A percentile compares a stretch with the other conserved stretches of the same genome.
phyloP scores from a whole-genome alignment of 2,797 vertebrate genomes.

The Myotis pilosus region DNA sequence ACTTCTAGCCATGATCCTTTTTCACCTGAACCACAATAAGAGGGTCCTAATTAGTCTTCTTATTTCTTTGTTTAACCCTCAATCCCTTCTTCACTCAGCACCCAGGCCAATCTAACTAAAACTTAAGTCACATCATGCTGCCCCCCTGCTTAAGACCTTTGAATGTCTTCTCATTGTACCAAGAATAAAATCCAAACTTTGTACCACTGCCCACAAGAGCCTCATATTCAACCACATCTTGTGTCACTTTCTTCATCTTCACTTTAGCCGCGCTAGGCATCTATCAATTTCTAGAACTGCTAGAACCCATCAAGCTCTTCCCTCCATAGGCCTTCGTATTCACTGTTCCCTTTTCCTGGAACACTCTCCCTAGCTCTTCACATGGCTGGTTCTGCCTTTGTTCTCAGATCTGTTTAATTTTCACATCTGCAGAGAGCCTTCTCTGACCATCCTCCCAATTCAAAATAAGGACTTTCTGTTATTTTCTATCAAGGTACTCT shows the following conservation, averaged over 20 bases:
- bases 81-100: slow-evolving; percentile 1
- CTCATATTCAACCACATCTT: neutral
- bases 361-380: neutral
- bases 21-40: neutral
- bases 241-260: neutral
- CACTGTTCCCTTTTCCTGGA: neutral
- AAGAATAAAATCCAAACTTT: slow-evolving; percentile 1
- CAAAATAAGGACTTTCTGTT: neutral
- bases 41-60: neutral
- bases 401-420: neutral
- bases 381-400: neutral
- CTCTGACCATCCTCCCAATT: neutral
- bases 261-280: neutral
- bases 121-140: neutral
- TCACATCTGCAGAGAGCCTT: neutral
- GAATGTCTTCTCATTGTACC: neutral
- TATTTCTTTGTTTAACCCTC: neutral
- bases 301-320: neutral
- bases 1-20: neutral
- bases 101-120: neutral
- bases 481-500: neutral
- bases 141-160: slow-evolving; percentile 11
- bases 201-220: neutral
- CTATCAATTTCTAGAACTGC: neutral
- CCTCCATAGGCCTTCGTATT: neutral